Evolutionary conservation across 2,888 invertebrate species (phyloP).

Genomic region (Zaprionus lineosus): DNA sequence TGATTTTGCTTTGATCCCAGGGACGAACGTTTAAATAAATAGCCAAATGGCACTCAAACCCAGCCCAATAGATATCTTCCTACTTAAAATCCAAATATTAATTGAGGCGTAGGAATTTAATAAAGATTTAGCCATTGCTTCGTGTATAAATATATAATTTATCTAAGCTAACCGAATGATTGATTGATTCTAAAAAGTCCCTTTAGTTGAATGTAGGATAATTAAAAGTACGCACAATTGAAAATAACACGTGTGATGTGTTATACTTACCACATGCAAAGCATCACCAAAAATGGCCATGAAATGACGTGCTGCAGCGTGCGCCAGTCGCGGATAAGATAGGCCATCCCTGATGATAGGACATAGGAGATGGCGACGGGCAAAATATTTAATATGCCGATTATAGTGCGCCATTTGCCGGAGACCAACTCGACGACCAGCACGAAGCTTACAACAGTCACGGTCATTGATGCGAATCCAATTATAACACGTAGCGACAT

Average conservation of each 20-base stretch:
- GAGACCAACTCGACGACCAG: conserved; percentile 87
- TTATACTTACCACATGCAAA: conserved; percentile 84
- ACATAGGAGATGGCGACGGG: conserved; percentile 86
- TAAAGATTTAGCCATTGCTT: no score
- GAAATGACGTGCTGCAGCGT: conserved; percentile 84
- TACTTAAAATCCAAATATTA: conserved; percentile 12
- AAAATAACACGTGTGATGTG: no score
- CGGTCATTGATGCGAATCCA: conserved; percentile 86
- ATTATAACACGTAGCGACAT: conserved; percentile 84
- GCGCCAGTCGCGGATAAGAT: conserved; percentile 85
- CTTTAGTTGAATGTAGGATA: no score
- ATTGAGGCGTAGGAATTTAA: no score
- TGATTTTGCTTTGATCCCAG: conserved; percentile 58
- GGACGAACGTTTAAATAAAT: conserved; percentile 35
- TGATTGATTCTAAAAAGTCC: no score
- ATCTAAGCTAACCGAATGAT: no score
- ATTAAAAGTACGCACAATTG: no score
- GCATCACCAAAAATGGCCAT: conserved; percentile 84
- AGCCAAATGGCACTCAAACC: conserved; percentile 16
- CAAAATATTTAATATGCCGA: conserved; percentile 86
- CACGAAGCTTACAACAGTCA: conserved; percentile 87
- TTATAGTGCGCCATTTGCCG: conserved; percentile 86
- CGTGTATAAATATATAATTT: no score
- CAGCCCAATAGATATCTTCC: background rate
- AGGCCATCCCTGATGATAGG: conserved; percentile 85